Base-by-base conservation (phyloP, 2,888 invertebrate genomes). In the Eumacrocentrus americanus region DNA sequence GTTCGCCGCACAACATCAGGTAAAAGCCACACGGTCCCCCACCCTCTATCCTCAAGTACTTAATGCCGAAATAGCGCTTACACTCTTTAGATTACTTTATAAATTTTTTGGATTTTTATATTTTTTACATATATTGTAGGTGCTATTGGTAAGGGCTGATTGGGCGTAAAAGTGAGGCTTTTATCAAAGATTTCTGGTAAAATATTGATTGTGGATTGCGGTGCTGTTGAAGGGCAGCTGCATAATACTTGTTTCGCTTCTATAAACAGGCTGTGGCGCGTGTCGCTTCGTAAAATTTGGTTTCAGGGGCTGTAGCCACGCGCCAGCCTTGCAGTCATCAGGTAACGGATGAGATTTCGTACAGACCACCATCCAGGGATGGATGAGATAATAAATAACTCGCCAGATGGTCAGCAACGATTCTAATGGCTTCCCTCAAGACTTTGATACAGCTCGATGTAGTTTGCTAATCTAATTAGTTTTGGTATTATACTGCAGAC, bases 1-100 rank as follows among this genome's bases (percentile, higher is more conserved):
- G 79, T 79, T 75, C 72, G 67, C 64, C 65, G 70, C 63, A 72
- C 73, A 73, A 74, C 71, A 70, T 70, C 73, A 72, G 73, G 72
- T 73, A 75, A 71, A 68, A 67, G 61, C 50, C 54, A 25, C 59
- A 47, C 29, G n/a, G 35, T 20, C 37, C 55, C 57, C 57, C 46
- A 18, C 57, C 29, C n/a, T 44, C 42, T 29, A 23, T 22, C 22
- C 38, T 23, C 37, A 25, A 22, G 37, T 35, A 42, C 11, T 4
- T 56, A 23, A 18, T 16, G 34, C 16, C 29, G 18, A 50, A 50
- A 50, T 29, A 29, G 9, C 29, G 29, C 29, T 9, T 9, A 29
- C 29, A 29, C 29, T 9, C 4, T 29, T 29, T 9, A 29, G 5
- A 29, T 6, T 29, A 29, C 5, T 29, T 29, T 29, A 6, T 29